A percentile compares a stretch with the other conserved stretches of the same genome.
phyloP scores from a whole-genome alignment of 1,140 invertebrate genomes.

The Drosophila hydei region DNA sequence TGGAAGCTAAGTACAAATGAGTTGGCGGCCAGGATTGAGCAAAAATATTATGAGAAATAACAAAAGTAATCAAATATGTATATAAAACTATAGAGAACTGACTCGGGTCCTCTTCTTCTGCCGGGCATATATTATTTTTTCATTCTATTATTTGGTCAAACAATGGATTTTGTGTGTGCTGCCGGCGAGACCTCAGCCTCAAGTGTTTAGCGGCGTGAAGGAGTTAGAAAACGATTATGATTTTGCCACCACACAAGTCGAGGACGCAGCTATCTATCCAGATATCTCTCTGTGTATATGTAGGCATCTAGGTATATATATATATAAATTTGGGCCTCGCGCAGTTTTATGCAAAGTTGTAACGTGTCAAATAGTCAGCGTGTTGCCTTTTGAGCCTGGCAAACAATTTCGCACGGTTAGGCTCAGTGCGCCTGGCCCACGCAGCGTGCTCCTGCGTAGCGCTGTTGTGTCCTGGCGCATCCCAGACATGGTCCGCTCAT shows the following conservation, averaged over 20 bases:
- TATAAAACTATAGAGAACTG: neutral
- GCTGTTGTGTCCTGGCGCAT: constrained; percentile 24
- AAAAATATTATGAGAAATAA: constrained; percentile 80
- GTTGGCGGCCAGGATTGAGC: constrained; percentile 47
- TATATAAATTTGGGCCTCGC: neutral
- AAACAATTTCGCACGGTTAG: constrained; percentile 69
- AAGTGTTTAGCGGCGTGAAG: constrained; percentile 57
- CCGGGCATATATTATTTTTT: constrained; percentile 33
- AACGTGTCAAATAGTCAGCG: constrained; percentile 77
- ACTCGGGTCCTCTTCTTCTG: neutral
- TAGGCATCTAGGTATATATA: neutral
- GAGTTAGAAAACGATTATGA: constrained; percentile 73
- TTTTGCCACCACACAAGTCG: constrained; percentile 78
- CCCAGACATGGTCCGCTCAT: constrained; percentile 59
- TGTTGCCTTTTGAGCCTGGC: constrained; percentile 31
- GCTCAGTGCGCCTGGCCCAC: constrained; percentile 44
- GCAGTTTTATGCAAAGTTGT: constrained; percentile 32
- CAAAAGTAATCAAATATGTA: constrained; percentile 66
- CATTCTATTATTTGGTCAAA: constrained; percentile 57
- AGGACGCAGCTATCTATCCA: constrained; percentile 16
- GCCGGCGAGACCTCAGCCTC: neutral
- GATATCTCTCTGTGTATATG: neutral
- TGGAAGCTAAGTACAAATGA: constrained; percentile 65
- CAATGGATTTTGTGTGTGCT: constrained; percentile 44
- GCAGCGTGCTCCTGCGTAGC: constrained; percentile 43